Evolutionary conservation across 2,113 vertebrate genomes (phyloP).

Genomic region (Callopanchax toddi): DNA sequence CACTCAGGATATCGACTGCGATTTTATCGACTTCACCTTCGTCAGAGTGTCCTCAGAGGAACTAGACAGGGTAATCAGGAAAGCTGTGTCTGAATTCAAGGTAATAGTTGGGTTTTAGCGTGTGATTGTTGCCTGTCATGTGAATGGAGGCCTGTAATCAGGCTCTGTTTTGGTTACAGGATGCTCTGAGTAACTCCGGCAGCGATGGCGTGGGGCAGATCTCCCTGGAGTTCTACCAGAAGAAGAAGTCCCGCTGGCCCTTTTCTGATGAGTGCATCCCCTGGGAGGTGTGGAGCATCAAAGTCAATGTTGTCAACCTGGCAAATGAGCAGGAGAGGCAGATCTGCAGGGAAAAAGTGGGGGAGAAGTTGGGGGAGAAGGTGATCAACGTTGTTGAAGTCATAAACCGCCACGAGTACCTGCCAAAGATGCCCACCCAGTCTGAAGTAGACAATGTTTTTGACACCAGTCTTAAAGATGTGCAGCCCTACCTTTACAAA

Average conservation of each 20-base stretch:
- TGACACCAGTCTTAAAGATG: constrained; percentile 94
- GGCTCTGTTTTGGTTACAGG: constrained; percentile 75
- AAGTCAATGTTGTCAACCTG: constrained; percentile 94
- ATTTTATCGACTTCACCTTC: constrained; percentile 95
- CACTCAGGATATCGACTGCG: constrained; percentile 93
- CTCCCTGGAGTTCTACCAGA: constrained; percentile 98
- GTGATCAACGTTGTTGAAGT: constrained; percentile 97
- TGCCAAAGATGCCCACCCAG: constrained; percentile 99
- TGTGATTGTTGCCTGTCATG: constrained; percentile 1
- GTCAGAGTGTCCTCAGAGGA: constrained; percentile 93
- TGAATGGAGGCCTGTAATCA: neutral
- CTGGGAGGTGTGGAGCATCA: constrained; percentile 98
- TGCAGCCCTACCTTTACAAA: constrained; percentile 98
- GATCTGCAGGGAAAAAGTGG: constrained; percentile 98
- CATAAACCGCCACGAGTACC: constrained; percentile 96
- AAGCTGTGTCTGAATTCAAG: constrained; percentile 93
- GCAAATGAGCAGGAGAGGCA: constrained; percentile 97
- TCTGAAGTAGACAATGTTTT: constrained; percentile 98
- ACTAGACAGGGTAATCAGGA: constrained; percentile 91
- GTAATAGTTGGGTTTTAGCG: constrained; percentile 70
- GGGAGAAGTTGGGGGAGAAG: constrained; percentile 97
- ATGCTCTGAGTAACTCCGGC: constrained; percentile 88
- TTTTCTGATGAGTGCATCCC: constrained; percentile 97
- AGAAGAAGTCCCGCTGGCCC: constrained; percentile 98
- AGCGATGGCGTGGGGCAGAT: constrained; percentile 95